Base-by-base conservation (phyloP, 2,113 vertebrate species). In the Entelurus aequoreus region DNA sequence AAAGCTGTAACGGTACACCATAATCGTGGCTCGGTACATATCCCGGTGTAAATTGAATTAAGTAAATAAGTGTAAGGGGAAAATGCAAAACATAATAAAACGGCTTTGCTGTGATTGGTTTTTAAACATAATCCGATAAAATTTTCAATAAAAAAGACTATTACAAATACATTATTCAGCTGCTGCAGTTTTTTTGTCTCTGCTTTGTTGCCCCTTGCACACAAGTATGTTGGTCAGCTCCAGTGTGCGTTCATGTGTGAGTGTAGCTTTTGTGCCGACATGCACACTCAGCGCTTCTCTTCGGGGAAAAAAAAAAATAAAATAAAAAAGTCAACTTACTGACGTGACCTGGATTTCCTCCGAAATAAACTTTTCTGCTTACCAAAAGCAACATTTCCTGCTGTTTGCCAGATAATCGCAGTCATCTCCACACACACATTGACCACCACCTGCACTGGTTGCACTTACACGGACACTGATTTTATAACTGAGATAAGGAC, bases 141-240 rank as follows among this genome's bases (percentile, higher is more conserved):
- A 28, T 28, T 1, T 28, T 28, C 28, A 28, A 4, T 28, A 28
- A 28, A 28, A 28, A 28, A 28, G 28, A 28, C 28, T 28, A 28
- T 28, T 62, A 68, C 38, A 54, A 35, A 69, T 82, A 66, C 74
- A 77, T 83, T 77, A 85, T 84, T 82, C 74, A 85, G 64, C 52
- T 67, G 66, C 76, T 77, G 82, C 74, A 83, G 76, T 62, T 78
- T 54, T 69, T 79, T 68, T 54, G 65, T 73, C 76, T 64, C 68
- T 66, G 54, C 42, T 80, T 78, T 66, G 40, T 60, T 62, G 62
- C 44, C 64, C 16, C 60, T 65, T 65, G 61, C 77, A 68, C 51
- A 21, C 46, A 60, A 66, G 38, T 68, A 65, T 66, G 57, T 63
- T n/a, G 62, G 80, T 78, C 71, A 75, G 63, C 68, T 66, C 40